phyloP scores from a whole-genome alignment of 2,113 vertebrate species.

The Onychostoma macrolepis region DNA sequence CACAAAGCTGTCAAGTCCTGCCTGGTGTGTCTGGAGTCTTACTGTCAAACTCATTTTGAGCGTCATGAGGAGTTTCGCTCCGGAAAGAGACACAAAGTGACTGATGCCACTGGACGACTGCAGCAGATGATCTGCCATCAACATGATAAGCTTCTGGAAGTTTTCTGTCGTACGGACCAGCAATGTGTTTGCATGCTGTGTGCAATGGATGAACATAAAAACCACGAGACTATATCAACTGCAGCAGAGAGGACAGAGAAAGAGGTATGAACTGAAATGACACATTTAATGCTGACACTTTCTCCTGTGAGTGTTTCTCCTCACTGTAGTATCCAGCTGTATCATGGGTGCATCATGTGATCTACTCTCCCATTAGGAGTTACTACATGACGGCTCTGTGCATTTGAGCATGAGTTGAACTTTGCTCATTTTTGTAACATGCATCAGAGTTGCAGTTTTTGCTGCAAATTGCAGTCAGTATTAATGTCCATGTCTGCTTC shows the following conservation, averaged over 20 bases:
- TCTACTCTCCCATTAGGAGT: neutral
- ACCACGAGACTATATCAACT: neutral
- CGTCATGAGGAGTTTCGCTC: neutral
- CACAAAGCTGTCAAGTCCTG: neutral
- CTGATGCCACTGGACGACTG: neutral
- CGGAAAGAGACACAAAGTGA: neutral
- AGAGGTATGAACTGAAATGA: neutral
- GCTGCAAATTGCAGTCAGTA: too few species aligned
- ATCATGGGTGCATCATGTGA: neutral
- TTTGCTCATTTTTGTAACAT: too few species aligned
- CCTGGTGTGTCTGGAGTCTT: neutral
- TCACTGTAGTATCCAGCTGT: neutral
- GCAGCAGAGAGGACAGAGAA: neutral
- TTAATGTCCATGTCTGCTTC: too few species aligned
- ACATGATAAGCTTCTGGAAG: neutral
- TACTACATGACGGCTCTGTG: too few species aligned
- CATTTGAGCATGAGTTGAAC: too few species aligned
- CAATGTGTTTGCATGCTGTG: neutral
- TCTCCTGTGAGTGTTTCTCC: neutral
- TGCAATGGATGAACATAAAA: neutral
- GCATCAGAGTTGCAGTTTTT: too few species aligned
- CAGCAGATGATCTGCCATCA: neutral
- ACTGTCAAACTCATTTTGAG: constrained; percentile 8
- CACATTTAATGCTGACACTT: neutral
- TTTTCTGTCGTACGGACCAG: neutral